phyloP scores from a whole-genome alignment of 2,888 invertebrate species.

The Chrysina gloriosa region DNA sequence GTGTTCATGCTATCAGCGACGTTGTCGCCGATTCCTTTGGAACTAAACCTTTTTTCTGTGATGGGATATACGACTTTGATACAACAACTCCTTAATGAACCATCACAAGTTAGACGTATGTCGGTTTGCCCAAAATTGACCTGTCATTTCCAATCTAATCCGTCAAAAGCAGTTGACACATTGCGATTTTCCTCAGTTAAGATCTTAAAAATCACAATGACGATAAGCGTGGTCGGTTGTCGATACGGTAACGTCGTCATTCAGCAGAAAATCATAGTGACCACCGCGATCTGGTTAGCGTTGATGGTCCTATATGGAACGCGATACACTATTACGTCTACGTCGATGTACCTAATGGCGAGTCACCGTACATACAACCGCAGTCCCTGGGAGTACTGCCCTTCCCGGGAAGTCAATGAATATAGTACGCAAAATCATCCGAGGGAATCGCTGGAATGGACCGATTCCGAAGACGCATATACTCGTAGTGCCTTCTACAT shows the following conservation, averaged over 20 bases:
- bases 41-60: too few species aligned
- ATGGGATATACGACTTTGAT: too few species aligned
- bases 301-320: conserved; percentile 4
- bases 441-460: neutral
- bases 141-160: too few species aligned
- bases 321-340: neutral
- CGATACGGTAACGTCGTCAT: neutral
- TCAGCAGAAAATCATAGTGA: neutral
- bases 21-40: too few species aligned
- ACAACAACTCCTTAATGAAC: too few species aligned
- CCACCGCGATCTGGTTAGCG: neutral
- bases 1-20: too few species aligned
- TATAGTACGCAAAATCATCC: neutral
- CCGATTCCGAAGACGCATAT: neutral
- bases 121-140: too few species aligned
- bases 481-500: neutral
- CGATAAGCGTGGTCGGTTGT: neutral
- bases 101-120: too few species aligned
- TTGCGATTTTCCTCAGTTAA: too few species aligned
- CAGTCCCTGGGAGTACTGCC: neutral
- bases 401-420: neutral
- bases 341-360: neutral
- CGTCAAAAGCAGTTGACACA: too few species aligned
- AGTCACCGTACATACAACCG: neutral
- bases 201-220: too few species aligned